A percentile compares a stretch with the other conserved stretches of the same genome.
These are phyloP conservation scores for Dendrolimus houi DNA, from an alignment of 2,888 invertebrate genomes.

Conservation along the genomic window DNA sequence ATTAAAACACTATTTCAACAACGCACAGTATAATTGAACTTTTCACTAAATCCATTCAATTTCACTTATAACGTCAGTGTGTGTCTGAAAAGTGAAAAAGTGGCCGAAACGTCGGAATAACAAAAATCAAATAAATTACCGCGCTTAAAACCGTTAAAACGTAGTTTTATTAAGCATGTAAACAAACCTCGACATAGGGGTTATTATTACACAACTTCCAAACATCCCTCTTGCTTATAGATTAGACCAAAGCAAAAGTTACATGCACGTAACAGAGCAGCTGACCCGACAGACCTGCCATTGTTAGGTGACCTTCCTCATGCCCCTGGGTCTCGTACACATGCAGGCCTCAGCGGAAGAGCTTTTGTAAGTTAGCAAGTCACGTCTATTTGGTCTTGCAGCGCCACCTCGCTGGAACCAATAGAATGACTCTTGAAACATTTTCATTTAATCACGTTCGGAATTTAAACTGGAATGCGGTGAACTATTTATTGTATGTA, in stretches of 20 bases:
- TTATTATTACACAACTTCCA: not conserved
- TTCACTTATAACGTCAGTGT: too few species aligned
- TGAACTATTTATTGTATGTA: constrained; percentile 5
- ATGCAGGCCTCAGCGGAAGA: constrained; percentile 18
- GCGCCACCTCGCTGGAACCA: constrained; percentile 16
- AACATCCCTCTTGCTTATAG: constrained; percentile 9
- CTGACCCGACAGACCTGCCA: constrained; percentile 30
- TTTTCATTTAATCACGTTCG: constrained; percentile 33
- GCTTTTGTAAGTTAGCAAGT: constrained; percentile 14
- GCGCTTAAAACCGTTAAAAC: too few species aligned
- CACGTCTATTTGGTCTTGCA: constrained; percentile 22
- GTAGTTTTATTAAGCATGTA: too few species aligned
- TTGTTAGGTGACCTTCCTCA: constrained; percentile 19
- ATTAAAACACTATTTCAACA: too few species aligned
- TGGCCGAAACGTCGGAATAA: too few species aligned
- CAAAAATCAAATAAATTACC: too few species aligned
- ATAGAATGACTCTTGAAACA: constrained; percentile 28
- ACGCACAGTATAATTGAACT: too few species aligned
- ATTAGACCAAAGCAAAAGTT: constrained; percentile 12
- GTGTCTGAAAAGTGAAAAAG: too few species aligned
- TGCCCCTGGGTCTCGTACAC: constrained; percentile 12
- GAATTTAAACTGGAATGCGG: constrained; percentile 26
- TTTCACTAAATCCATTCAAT: too few species aligned
- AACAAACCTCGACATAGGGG: too few species aligned
- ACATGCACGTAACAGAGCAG: constrained; percentile 25